Evolutionary conservation across 2,888 invertebrate genomes (phyloP).

Genomic region (Apocheima hispidaria): DNA sequence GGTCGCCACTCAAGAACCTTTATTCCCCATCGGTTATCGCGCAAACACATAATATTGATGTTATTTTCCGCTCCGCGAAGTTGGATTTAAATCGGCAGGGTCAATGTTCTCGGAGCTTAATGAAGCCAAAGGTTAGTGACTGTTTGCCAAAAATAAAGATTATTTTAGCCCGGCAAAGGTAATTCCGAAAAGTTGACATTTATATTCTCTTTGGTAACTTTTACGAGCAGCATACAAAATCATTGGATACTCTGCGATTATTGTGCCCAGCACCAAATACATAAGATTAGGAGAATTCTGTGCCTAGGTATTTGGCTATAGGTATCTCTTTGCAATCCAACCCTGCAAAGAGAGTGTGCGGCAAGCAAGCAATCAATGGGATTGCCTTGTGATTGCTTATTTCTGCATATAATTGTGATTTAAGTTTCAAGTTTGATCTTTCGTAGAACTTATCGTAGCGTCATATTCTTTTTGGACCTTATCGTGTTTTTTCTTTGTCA

Average conservation of each 20-base stretch:
- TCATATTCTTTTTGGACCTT: background rate
- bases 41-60: too few species aligned
- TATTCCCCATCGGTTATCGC: too few species aligned
- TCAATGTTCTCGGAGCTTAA: slow-evolving; percentile 6
- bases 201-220: background rate
- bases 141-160: slow-evolving; percentile 15
- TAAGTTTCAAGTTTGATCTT: background rate
- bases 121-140: slow-evolving; percentile 3
- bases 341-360: too few species aligned
- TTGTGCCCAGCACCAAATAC: too few species aligned
- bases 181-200: background rate
- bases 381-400: too few species aligned
- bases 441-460: background rate
- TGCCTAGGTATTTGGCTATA: too few species aligned
- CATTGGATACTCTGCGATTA: too few species aligned
- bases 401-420: background rate
- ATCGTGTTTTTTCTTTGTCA: background rate
- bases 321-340: too few species aligned
- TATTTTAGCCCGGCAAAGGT: slow-evolving; percentile 5
- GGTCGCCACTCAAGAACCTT: too few species aligned
- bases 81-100: slow-evolving; percentile 1
- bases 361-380: too few species aligned
- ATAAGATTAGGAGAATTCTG: too few species aligned
- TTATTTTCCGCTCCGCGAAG: background rate
- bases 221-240: background rate